These are phyloP conservation scores for Echinometra lucunter DNA, from an alignment of 53 echinoderm and acorn worm genomes.

Conservation along the genomic window DNA sequence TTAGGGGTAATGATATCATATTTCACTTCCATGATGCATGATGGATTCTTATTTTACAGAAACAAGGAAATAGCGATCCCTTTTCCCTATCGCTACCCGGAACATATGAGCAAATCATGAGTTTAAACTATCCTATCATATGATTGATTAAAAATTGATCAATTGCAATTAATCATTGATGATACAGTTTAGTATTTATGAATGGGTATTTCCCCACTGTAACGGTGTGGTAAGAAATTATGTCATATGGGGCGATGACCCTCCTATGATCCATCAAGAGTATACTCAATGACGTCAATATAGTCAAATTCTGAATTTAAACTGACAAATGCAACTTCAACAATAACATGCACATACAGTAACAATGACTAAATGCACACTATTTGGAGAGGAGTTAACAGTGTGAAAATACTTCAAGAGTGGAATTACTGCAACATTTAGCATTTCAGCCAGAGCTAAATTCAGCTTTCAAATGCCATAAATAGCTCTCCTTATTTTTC, in stretches of 20 bases:
- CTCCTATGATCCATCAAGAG: not conserved
- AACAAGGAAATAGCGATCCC: not conserved
- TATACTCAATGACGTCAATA: not conserved
- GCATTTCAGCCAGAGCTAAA: slow-evolving; percentile 2
- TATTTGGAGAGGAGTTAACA: not conserved
- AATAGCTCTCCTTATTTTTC: not conserved
- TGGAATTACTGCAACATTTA: slow-evolving; percentile 1
- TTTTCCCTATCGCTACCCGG: not conserved
- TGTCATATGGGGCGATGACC: not conserved
- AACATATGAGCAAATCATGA: not conserved
- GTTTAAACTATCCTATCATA: not conserved
- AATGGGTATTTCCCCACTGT: not conserved
- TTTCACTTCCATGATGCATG: not conserved
- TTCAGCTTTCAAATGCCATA: slow-evolving; percentile 43
- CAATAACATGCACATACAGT: not conserved
- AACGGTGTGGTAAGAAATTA: not conserved
- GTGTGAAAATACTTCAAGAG: not conserved
- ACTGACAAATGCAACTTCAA: not conserved
- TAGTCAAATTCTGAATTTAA: not conserved
- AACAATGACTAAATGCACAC: not conserved
- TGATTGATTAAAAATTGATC: not conserved
- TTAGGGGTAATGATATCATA: slow-evolving; percentile 9
- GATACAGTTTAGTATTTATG: not conserved
- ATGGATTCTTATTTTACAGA: not conserved
- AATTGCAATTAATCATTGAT: not conserved